phyloP scores from a whole-genome alignment of 1,140 invertebrate species.

The Nasonia longicornis region DNA sequence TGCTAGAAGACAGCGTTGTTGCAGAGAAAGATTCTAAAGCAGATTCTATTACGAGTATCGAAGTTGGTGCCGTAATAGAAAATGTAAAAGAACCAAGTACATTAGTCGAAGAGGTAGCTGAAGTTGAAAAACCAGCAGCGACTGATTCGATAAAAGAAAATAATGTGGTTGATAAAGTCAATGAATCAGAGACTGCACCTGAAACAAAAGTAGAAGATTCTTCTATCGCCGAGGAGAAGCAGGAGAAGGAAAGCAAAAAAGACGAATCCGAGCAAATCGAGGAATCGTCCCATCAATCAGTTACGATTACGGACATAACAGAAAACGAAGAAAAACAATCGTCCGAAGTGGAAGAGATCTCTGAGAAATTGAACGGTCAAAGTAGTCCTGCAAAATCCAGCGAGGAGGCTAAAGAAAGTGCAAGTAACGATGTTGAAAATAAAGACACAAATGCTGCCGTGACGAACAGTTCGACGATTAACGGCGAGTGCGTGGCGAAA shows the following conservation, averaged over 20 bases:
- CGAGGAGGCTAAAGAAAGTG: slow-evolving; percentile 36
- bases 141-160: not conserved
- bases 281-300: slow-evolving; percentile 41
- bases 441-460: slow-evolving; percentile 50
- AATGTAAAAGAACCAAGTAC: slow-evolving; percentile 40
- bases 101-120: slow-evolving; percentile 18
- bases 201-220: not conserved
- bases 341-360: slow-evolving; percentile 32
- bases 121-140: slow-evolving; percentile 19
- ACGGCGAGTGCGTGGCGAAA: slow-evolving; percentile 53
- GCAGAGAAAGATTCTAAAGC: not conserved
- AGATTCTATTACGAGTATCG: slow-evolving; percentile 20
- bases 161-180: not conserved
- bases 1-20: not conserved
- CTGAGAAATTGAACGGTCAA: slow-evolving; percentile 20
- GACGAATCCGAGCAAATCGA: slow-evolving; percentile 18
- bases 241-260: not conserved
- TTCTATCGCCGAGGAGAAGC: not conserved
- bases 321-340: slow-evolving; percentile 10
- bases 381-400: not conserved
- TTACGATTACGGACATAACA: not conserved
- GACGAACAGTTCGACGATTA: slow-evolving; percentile 54
- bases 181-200: not conserved
- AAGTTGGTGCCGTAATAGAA: slow-evolving; percentile 47
- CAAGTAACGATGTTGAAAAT: slow-evolving; percentile 23